phyloP scores from a whole-genome alignment of 2,113 vertebrate species.

The Dermatemys mawii region DNA sequence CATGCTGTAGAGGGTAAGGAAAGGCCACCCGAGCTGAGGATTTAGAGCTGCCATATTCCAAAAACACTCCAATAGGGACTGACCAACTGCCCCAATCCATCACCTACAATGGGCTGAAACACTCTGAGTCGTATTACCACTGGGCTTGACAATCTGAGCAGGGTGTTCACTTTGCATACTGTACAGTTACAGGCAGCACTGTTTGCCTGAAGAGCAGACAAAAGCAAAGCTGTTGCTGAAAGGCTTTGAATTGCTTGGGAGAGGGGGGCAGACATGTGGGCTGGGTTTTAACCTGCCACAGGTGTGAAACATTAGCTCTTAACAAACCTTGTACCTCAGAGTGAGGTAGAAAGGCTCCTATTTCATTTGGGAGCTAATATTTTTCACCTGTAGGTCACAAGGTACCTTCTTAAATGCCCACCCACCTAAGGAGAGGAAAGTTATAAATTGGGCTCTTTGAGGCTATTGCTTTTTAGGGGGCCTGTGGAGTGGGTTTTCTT shows the following conservation, averaged over 20 bases:
- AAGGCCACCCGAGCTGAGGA: fast-evolving
- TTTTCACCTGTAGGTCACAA: neutral
- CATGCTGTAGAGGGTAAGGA: neutral
- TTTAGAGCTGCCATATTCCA: fast-evolving
- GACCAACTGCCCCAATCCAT: neutral
- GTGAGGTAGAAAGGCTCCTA: neutral
- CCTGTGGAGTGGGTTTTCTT: neutral
- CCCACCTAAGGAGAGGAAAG: neutral
- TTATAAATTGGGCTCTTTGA: neutral
- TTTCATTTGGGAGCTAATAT: neutral
- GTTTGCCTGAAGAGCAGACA: fast-evolving
- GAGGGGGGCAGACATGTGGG: fast-evolving
- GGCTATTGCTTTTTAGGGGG: neutral
- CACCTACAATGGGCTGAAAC: fast-evolving
- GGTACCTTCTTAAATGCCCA: neutral
- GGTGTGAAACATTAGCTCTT: neutral
- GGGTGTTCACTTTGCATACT: neutral
- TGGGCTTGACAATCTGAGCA: neutral
- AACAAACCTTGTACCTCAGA: fast-evolving
- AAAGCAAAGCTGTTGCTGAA: fast-evolving
- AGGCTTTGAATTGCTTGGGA: fast-evolving
- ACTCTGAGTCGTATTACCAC: neutral
- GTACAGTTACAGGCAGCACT: fast-evolving
- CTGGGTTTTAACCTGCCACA: fast-evolving
- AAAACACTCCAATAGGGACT: neutral